Evolutionary conservation across 1,140 invertebrate species (phyloP).

Genomic region (Camponotus vicinus): DNA sequence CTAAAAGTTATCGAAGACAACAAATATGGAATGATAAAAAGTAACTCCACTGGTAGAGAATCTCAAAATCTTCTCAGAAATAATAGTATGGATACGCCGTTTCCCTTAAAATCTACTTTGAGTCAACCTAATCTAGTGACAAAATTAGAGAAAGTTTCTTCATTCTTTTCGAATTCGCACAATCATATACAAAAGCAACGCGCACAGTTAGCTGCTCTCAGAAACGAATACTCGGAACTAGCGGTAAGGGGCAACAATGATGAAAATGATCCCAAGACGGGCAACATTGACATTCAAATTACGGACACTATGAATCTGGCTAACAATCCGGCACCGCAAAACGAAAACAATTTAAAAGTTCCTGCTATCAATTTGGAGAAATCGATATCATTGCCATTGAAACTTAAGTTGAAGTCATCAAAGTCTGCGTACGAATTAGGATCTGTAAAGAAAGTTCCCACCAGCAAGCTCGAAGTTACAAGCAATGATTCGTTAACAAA

Average conservation of each 20-base stretch:
- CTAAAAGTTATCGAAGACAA: slow-evolving; percentile 87
- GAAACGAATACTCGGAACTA: slow-evolving; percentile 72
- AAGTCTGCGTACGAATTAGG: slow-evolving; percentile 86
- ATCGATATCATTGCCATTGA: slow-evolving; percentile 81
- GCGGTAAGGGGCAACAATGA: slow-evolving; percentile 71
- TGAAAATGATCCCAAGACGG: slow-evolving; percentile 83
- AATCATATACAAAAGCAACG: slow-evolving; percentile 88
- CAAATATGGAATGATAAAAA: slow-evolving; percentile 85
- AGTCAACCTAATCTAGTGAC: slow-evolving; percentile 85
- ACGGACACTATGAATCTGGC: slow-evolving; percentile 77
- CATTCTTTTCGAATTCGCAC: slow-evolving; percentile 89
- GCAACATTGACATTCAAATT: slow-evolving; percentile 85
- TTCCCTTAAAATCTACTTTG: slow-evolving; percentile 83
- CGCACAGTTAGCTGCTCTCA: slow-evolving; percentile 79
- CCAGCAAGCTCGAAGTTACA: slow-evolving; percentile 81
- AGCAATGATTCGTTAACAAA: slow-evolving; percentile 79
- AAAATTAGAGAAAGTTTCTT: slow-evolving; percentile 85
- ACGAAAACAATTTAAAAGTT: slow-evolving; percentile 77
- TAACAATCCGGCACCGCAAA: slow-evolving; percentile 63
- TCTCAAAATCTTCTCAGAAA: slow-evolving; percentile 77
- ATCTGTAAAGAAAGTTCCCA: slow-evolving; percentile 86
- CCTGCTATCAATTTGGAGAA: slow-evolving; percentile 78
- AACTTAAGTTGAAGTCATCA: slow-evolving; percentile 85
- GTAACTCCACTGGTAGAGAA: slow-evolving; percentile 82
- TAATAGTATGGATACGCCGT: slow-evolving; percentile 77